Evolutionary conservation across 2,888 invertebrate genomes (phyloP).

Genomic region (Cantharis lateralis): DNA sequence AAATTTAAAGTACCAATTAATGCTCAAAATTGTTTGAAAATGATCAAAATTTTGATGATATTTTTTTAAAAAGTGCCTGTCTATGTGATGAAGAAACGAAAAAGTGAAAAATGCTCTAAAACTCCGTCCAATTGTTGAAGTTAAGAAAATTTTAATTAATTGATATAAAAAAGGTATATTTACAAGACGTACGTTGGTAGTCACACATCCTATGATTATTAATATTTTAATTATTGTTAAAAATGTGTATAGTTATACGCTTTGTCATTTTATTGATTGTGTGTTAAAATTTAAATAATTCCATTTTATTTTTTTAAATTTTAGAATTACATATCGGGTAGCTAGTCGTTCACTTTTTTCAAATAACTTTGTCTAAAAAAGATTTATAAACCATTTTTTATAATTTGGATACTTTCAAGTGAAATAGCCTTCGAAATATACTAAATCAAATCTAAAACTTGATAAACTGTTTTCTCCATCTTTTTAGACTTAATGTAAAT

Average conservation of each 20-base stretch:
- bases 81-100: slow-evolving; percentile 21
- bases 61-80: slow-evolving; percentile 19
- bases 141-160: background rate
- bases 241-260: background rate
- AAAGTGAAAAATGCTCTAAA: slow-evolving; percentile 25
- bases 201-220: slow-evolving; percentile 21
- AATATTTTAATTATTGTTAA: background rate
- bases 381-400: too few species aligned
- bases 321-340: background rate
- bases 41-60: slow-evolving; percentile 14
- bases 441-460: too few species aligned
- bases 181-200: slow-evolving; percentile 11
- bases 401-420: background rate
- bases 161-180: background rate
- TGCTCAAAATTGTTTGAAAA: background rate
- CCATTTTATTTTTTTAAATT: background rate
- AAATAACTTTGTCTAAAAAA: background rate
- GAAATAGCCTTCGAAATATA: background rate
- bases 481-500: too few species aligned
- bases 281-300: background rate
- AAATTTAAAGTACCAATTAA: background rate
- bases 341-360: background rate
- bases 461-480: too few species aligned
- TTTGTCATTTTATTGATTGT: background rate
- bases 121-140: slow-evolving; percentile 30